Evolutionary conservation across 2,113 vertebrate genomes (phyloP).

Genomic region (Chlorodrepanis virens): DNA sequence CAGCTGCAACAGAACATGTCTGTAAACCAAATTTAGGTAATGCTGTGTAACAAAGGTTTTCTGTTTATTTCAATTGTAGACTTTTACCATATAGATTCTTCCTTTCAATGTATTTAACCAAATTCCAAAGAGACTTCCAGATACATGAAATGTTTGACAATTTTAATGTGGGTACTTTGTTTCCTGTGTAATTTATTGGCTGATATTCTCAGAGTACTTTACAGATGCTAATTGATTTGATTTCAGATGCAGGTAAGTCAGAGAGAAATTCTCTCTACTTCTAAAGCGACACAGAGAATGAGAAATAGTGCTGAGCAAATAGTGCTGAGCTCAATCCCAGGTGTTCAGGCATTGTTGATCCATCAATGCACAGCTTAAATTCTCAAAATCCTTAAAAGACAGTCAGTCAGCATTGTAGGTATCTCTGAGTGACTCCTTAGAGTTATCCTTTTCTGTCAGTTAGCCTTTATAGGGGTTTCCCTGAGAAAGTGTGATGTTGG

Average conservation of each 20-base stretch:
- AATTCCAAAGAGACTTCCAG: background rate
- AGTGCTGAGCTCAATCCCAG: background rate
- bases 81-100: conserved; percentile 6
- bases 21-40: conserved; percentile 46
- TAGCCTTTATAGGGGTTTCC: background rate
- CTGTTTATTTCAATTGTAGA: background rate
- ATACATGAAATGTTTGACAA: background rate
- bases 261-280: background rate
- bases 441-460: background rate
- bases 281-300: background rate
- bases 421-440: background rate
- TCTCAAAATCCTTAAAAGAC: background rate
- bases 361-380: background rate
- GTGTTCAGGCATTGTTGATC: background rate
- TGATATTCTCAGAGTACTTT: background rate
- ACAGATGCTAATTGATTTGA: background rate
- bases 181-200: background rate
- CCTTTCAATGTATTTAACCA: background rate
- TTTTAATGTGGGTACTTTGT: background rate
- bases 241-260: background rate
- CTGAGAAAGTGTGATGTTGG: background rate
- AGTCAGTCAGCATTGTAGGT: background rate
- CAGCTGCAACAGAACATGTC: conserved; percentile 28
- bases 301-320: background rate
- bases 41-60: conserved; percentile 6